Percentiles rank a stretch among this genome's conserved stretches.
phyloP scores from a whole-genome alignment of 2,113 vertebrate genomes.

The Alosa alosa region DNA sequence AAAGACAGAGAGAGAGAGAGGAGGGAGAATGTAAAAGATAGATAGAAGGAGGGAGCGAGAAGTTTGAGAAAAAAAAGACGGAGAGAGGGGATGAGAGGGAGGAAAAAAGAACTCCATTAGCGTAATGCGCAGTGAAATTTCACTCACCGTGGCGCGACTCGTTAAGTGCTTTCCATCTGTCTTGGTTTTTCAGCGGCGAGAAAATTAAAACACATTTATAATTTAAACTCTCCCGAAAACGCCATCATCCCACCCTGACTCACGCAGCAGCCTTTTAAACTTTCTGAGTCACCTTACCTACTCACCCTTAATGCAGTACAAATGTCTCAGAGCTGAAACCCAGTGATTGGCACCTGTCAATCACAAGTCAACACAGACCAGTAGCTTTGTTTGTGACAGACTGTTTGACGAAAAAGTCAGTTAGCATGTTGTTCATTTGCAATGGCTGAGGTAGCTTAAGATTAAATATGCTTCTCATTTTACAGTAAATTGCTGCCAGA shows the following conservation, averaged over 20 bases:
- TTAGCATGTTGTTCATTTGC: neutral
- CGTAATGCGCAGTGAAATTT: conserved; percentile 73
- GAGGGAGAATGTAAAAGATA: conserved; percentile 21
- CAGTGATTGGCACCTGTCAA: conserved; percentile 21
- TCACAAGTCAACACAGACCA: neutral
- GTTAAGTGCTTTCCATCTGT: conserved; percentile 79
- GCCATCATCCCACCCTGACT: conserved; percentile 56
- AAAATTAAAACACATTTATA: conserved; percentile 71
- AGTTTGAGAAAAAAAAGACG: conserved; percentile 41
- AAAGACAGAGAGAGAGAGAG: conserved; percentile 40
- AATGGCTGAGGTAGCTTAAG: neutral
- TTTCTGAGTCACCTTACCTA: conserved; percentile 45
- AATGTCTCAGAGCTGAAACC: neutral
- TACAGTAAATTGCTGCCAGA: neutral
- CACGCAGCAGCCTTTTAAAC: conserved; percentile 52
- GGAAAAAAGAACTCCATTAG: conserved; percentile 70
- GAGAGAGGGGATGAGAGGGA: conserved; percentile 41
- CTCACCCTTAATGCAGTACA: conserved; percentile 23
- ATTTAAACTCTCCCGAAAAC: conserved; percentile 64
- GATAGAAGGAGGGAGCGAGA: conserved; percentile 29
- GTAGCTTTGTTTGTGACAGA: neutral
- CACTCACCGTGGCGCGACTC: conserved; percentile 66
- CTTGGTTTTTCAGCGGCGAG: conserved; percentile 60
- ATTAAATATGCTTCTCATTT: neutral
- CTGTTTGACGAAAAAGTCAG: neutral